phyloP scores from a whole-genome alignment of 2,113 vertebrate species.

The Percopsis transmontana region DNA sequence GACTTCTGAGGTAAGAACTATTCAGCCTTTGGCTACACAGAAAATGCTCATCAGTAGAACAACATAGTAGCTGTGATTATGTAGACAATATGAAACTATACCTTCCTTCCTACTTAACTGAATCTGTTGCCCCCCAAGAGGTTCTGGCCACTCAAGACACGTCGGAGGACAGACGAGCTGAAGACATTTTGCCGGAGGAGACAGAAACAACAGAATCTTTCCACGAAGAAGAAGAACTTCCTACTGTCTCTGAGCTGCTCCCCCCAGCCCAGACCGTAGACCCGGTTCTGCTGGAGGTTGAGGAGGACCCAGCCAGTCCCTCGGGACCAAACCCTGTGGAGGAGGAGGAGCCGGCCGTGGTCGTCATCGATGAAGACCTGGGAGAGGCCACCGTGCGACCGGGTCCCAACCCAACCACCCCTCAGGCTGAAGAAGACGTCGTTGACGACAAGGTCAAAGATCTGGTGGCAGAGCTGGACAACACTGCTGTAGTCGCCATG shows the following conservation, averaged over 20 bases:
- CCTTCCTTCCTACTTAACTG: constrained; percentile 12
- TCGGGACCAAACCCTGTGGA: constrained; percentile 2
- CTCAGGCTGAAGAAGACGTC: background rate
- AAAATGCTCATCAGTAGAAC: too few relatives aligned
- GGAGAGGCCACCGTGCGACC: constrained; percentile 5
- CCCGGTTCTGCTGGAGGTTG: constrained; percentile 58
- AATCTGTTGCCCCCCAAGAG: constrained; percentile 45
- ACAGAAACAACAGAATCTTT: constrained; percentile 16
- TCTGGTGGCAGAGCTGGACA: constrained; percentile 55
- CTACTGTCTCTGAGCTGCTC: constrained; percentile 4
- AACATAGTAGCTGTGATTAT: too few relatives aligned
- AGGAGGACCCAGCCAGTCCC: constrained; percentile 15
- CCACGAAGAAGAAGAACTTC: too few relatives aligned
- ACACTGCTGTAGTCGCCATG: constrained; percentile 4
- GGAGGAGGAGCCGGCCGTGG: constrained; percentile 6
- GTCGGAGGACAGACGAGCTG: constrained; percentile 44
- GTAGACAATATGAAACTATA: too few relatives aligned
- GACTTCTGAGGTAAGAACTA: too few relatives aligned
- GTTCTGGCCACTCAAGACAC: constrained; percentile 49
- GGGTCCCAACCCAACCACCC: background rate
- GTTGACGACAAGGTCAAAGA: constrained; percentile 35
- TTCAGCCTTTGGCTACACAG: too few relatives aligned
- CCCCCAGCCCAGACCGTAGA: constrained; percentile 33
- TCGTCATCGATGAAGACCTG: constrained; percentile 41
- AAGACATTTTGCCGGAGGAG: constrained; percentile 21